A percentile compares a stretch with the other conserved stretches of the same genome.
These are phyloP conservation scores for Ashinkailepas kermadecensis DNA, from an alignment of 2,888 invertebrate species.

Conservation along the genomic window DNA sequence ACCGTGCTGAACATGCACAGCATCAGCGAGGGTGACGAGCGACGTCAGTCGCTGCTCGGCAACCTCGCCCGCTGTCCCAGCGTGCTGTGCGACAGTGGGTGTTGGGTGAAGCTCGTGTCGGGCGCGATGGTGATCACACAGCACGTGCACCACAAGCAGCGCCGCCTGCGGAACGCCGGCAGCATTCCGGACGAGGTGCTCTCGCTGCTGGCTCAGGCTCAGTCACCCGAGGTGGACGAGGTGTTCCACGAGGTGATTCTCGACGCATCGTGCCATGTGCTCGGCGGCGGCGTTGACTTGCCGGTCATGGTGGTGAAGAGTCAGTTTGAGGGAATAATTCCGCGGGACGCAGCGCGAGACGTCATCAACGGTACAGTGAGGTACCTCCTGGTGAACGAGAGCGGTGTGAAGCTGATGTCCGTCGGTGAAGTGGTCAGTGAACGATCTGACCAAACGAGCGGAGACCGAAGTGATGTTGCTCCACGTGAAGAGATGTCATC, in stretches of 20 bases:
- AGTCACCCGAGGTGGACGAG: background rate
- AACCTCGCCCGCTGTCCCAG: background rate
- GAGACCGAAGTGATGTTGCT: too few species aligned
- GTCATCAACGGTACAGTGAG: background rate
- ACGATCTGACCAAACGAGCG: background rate
- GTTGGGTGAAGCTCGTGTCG: background rate
- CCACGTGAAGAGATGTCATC: too few species aligned
- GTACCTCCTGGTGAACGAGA: constrained; percentile 4
- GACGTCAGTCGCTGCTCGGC: background rate
- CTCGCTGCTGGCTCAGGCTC: background rate
- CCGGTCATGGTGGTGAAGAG: background rate
- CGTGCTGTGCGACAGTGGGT: background rate
- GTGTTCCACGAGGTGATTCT: background rate
- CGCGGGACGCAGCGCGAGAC: background rate
- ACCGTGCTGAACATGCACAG: background rate
- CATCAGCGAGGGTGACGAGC: background rate
- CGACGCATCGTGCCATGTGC: background rate
- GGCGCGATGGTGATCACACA: constrained; percentile 1
- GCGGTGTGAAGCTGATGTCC: background rate
- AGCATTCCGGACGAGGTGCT: background rate
- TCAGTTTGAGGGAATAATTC: background rate
- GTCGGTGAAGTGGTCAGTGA: background rate
- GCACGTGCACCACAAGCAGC: background rate
- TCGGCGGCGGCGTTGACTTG: background rate
- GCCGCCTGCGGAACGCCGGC: background rate